phyloP scores from a whole-genome alignment of 2,888 invertebrate genomes.

The Agrochola lota region DNA sequence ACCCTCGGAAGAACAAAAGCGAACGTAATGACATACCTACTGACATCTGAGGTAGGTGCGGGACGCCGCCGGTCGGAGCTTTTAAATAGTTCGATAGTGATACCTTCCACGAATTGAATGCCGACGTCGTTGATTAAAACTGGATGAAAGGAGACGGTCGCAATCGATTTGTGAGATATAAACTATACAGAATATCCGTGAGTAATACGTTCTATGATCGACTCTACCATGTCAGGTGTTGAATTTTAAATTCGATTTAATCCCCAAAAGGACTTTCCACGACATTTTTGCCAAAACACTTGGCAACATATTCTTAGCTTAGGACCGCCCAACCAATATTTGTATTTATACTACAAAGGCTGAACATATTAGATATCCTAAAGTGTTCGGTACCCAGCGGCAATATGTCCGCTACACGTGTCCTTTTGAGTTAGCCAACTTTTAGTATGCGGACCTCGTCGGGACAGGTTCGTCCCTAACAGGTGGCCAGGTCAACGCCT shows the following conservation, averaged over 20 bases:
- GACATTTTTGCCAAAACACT: constrained; percentile 8
- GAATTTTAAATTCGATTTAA: not conserved
- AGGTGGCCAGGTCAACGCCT: constrained; percentile 41
- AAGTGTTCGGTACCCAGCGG: constrained; percentile 28
- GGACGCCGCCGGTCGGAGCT: not conserved
- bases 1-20: constrained; percentile 40
- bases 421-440: constrained; percentile 30
- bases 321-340: constrained; percentile 14
- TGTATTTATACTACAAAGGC: constrained; percentile 39
- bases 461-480: constrained; percentile 33
- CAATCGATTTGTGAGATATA: constrained; percentile 24
- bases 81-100: constrained; percentile 54
- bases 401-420: constrained; percentile 45
- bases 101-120: constrained; percentile 32
- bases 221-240: not conserved
- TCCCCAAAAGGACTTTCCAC: not conserved
- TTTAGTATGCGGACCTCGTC: constrained; percentile 51
- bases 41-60: constrained; percentile 18
- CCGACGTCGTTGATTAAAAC: constrained; percentile 49
- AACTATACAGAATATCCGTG: not conserved
- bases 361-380: constrained; percentile 31
- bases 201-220: not conserved
- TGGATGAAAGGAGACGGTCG: constrained; percentile 38
- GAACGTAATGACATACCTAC: constrained; percentile 33
- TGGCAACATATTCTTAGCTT: constrained; percentile 15